Evolutionary conservation across 2,113 vertebrate species (phyloP).

Genomic region (Scophthalmus maximus): DNA sequence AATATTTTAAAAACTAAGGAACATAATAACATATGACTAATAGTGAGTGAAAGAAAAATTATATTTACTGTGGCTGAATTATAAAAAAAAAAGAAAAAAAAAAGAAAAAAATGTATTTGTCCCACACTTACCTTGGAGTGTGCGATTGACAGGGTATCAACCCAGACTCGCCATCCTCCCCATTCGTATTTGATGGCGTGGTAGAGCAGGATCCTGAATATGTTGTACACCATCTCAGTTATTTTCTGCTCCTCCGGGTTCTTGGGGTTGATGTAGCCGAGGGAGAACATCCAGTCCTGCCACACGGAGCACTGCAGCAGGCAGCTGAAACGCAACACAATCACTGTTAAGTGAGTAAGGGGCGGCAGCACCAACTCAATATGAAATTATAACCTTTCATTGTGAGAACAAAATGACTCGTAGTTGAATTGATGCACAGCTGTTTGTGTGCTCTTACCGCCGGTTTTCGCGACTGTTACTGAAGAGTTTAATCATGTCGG

Average conservation of each 20-base stretch:
- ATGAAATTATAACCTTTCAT: not conserved
- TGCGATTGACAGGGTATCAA: constrained; percentile 97
- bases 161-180: constrained; percentile 99
- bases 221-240: constrained; percentile 99
- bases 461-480: constrained; percentile 98
- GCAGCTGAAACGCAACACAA: constrained; percentile 83
- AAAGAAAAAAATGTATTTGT: not conserved
- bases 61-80: not conserved
- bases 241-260: constrained; percentile 99
- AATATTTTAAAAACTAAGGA: not conserved
- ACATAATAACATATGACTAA: not conserved
- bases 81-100: no score
- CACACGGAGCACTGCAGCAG: constrained; percentile 99
- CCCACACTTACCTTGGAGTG: constrained; percentile 94
- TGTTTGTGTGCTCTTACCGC: constrained; percentile 83
- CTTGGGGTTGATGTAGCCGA: constrained; percentile 99
- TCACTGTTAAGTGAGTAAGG: not conserved
- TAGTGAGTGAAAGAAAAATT: not conserved
- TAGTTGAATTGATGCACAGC: not conserved
- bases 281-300: constrained; percentile 99
- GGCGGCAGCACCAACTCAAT: not conserved
- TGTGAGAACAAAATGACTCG: not conserved
- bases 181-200: constrained; percentile 99
- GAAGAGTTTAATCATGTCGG: constrained; percentile 99
- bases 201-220: constrained; percentile 97